Conservation (phyloP, 2,113 vertebrate species). For the Gymnarchus niloticus region DNA sequence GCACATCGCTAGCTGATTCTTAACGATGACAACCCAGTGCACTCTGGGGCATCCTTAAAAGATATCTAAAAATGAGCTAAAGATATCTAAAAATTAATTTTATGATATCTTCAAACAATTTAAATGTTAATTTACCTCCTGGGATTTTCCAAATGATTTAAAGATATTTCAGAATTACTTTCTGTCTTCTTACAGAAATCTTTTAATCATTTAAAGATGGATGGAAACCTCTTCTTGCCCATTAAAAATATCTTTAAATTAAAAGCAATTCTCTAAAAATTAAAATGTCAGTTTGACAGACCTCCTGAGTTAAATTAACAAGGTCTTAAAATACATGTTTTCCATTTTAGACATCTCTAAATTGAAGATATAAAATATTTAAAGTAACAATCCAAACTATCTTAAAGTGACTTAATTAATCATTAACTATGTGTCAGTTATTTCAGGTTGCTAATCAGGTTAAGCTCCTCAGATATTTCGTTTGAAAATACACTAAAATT, state of each 20-base stretch:
- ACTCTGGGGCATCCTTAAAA: constrained; percentile 35
- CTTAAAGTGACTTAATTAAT: neutral
- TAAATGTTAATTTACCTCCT: constrained; percentile 3
- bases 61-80: constrained; percentile 32
- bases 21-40: constrained; percentile 33
- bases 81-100: constrained; percentile 23
- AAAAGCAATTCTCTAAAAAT: neutral
- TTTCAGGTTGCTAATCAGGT: neutral
- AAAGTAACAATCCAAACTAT: neutral
- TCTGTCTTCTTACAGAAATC: neutral
- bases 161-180: neutral
- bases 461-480: neutral
- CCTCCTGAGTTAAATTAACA: neutral
- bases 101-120: neutral
- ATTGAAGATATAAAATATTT: neutral
- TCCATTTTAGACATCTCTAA: neutral
- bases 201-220: constrained; percentile 9
- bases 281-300: neutral
- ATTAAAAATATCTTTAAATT: constrained; percentile 7
- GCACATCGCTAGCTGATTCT: constrained; percentile 31
- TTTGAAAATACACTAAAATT: neutral
- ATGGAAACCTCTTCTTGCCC: neutral
- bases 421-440: neutral
- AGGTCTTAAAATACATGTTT: neutral
- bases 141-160: neutral